Base-by-base conservation (phyloP, 2,797 vertebrate species). In the Lophius americanus region DNA sequence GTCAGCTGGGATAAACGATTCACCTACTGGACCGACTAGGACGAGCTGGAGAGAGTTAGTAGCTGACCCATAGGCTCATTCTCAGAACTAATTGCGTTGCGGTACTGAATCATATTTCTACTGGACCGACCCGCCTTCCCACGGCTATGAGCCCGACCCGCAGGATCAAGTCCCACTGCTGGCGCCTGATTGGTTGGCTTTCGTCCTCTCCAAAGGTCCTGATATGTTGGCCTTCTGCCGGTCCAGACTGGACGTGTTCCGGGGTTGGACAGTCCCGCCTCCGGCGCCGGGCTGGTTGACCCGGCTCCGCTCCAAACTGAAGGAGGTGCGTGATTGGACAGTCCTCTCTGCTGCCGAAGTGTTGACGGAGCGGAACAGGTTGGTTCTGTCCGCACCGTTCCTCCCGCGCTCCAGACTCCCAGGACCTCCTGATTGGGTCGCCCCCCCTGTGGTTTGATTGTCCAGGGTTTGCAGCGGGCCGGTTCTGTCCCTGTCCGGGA, bases 201-300 rank as follows among this genome's bases (percentile, higher is more conserved):
- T 85, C 78, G 89, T 88, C 88, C 88, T 91, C 79, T 92, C 90
- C 83, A 89, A 76, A 83, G 79, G 49, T 64, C 75, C 83, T 6
- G 89, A 66, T 35, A 87, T 75, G 79, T 86, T 91, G 0, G 64
- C 79, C 78, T 89, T 91, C 78, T 91, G 89, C 61, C 91, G 83
- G 85, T 92, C 91, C 68, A 92, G 84, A 84, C 91, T 91, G 1
- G 85, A 86, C 57, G 88, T 88, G 85, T 89, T 88, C 56, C 89
- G 78, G 7, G 84, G 77, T 62, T 85, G 90, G 68, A 73, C 78
- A 4, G 57, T 39, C 14, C 51, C 1, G 46, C 58, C 83, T 10
- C 81, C 86, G 5, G 70, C 60, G 3, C 71, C 75, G 35, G 78
- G 55, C 59, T 91, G 89, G 81, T 68, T 83, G 58, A 68, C 72